Evolutionary conservation across 2,113 vertebrate species (phyloP), one percentile per base, ranked within the genome.

Genomic region (Ahaetulla prasina): DNA sequence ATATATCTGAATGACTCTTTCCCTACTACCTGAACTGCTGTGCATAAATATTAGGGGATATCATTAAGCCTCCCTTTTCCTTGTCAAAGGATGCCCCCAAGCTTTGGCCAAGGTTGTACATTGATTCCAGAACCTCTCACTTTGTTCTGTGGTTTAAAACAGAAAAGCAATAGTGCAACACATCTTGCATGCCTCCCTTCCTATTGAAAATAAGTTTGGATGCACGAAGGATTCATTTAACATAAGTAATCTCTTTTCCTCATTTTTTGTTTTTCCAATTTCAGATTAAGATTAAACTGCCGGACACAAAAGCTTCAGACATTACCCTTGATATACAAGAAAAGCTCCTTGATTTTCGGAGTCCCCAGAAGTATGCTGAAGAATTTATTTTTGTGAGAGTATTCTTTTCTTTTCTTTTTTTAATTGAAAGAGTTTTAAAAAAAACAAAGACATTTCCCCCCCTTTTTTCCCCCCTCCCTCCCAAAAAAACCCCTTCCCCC

Each of bases 271-370:
- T 92, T 52, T 91, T 95, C 90, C 96, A n/a, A 4, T 95, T 96
- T 95, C 93, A 99, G 99, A 97, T 99, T 90, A 99, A 98, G 97
- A 98, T 99, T 96, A 98, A 98, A 94, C 97, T 99, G 1, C 99
- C 99, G 23, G 97, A 97, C 84, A 99, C 98, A 1, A 98, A 98
- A 94, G 91, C 95, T 90, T 96, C 98, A 80, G 99, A 99, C 54
- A 97, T 99, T 92, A 88, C 97, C 8, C 95, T 99, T 91, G 98
- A 99, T 93, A 95, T 99, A 39, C 98, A 97, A 92, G 98, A 99
- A 92, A 98, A 92, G 25, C 97, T 98, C 94, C 97, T 99, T 94
- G 98, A 99, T 96, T 98, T 99, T 49, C 97, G 98, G 88, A 98
- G 98, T 52, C 97, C 98, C 6, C 97, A 98, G 96, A 98, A 98